Evolutionary conservation across 2,113 vertebrate species (phyloP).

Genomic region (Callorhinus ursinus): DNA sequence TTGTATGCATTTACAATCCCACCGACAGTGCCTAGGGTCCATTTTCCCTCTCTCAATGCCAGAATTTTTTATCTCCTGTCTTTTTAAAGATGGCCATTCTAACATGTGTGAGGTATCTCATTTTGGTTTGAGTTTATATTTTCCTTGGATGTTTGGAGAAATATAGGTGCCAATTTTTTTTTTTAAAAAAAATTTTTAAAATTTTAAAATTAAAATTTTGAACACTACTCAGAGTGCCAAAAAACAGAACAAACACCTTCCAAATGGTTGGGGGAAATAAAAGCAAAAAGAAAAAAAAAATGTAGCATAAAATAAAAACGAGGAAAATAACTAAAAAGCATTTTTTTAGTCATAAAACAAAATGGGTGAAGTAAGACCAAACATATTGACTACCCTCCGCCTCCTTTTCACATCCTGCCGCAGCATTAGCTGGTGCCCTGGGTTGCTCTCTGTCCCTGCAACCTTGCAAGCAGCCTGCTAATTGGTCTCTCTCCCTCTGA

Average conservation of each 20-base stretch:
- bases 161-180: neutral
- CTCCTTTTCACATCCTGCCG: neutral
- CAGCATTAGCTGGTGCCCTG: too few relatives aligned
- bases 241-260: neutral
- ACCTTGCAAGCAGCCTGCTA: neutral
- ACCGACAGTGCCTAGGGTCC: neutral
- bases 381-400: neutral
- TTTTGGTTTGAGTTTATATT: neutral
- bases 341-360: neutral
- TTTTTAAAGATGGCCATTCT: neutral
- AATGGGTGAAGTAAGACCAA: neutral
- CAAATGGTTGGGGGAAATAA: neutral
- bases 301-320: neutral
- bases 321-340: neutral
- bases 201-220: too few relatives aligned
- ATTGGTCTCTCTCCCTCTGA: neutral
- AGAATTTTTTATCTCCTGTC: neutral
- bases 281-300: neutral
- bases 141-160: slow-evolving; percentile 5
- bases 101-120: neutral
- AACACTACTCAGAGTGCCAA: neutral
- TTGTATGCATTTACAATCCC: neutral
- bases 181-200: too few relatives aligned
- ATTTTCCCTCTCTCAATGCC: neutral
- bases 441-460: fast-evolving